Percentiles rank a stretch among this genome's conserved stretches.
These are phyloP conservation scores for Diuraphis noxia DNA, from an alignment of 1,140 invertebrate species.

Conservation along the genomic window DNA sequence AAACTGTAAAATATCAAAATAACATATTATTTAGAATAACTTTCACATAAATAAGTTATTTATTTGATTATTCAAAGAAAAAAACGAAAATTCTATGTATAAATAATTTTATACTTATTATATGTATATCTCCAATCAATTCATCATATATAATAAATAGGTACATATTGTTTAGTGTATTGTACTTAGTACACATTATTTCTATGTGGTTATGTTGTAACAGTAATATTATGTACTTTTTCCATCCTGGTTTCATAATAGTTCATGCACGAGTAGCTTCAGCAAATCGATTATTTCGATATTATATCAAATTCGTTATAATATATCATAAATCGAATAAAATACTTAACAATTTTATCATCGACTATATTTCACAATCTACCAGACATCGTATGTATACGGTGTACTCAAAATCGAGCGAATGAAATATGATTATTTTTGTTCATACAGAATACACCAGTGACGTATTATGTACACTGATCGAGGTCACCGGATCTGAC, in stretches of 20 bases:
- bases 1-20: not conserved
- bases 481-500: not conserved
- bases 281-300: not conserved
- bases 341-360: not conserved
- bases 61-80: not conserved
- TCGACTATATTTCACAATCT: not conserved
- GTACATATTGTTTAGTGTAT: too few relatives aligned
- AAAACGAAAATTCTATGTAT: not conserved
- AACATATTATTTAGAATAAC: not conserved
- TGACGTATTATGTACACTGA: not conserved
- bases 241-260: not conserved
- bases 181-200: too few relatives aligned
- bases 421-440: conserved; percentile 7
- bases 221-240: not conserved
- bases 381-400: not conserved
- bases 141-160: too few relatives aligned
- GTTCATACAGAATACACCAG: not conserved
- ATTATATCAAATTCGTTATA: not conserved
- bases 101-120: not conserved
- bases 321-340: not conserved
- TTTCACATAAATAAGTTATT: not conserved
- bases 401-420: not conserved
- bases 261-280: not conserved
- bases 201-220: too few relatives aligned
- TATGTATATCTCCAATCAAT: not conserved